Evolutionary conservation across 2,888 invertebrate species (phyloP), one percentile per base, ranked within the genome.

Genomic region (Aethes cnicana): DNA sequence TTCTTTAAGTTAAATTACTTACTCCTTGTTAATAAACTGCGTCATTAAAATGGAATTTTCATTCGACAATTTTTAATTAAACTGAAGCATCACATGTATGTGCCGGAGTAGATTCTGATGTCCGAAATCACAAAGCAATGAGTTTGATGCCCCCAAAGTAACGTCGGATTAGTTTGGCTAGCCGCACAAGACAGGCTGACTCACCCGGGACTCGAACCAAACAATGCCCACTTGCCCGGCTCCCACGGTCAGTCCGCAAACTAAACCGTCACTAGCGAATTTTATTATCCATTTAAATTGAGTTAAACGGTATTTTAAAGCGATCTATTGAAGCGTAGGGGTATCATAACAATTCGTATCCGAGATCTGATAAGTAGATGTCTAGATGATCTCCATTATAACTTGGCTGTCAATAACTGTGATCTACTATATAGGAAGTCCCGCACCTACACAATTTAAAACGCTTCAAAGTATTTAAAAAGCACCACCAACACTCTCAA

Each of bases 161-260:
- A 67, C 67, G 65, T 65, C 66, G 72, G 73, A 77, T 75, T 72
- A 75, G 75, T 77, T 72, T 71, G 68, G 70, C 66, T 56, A 46
- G 39, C 32, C 52, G 17, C 37, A 43, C 46, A 46, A 35, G 35
- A 57, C 53, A 8, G 61, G 74, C 74, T 77, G 77, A 77, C 69
- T 78, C 77, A 78, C 66, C 55, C 54, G 25, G 46, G 39, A 39
- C 36, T 48, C 47, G 25, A 48, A 41, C 47, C 50, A 44, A 50
- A 50, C 50, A 50, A 50, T 50, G 11, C 43, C 36, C 50, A 37
- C 43, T 44, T 9, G 6, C 21, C 47, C 32, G 18, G 48, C 21
- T 50, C 50, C 37, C 43, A 44, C 50, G 50, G 46, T 12, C 25
- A 39, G 23, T 28, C 30, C 12, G 33, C 48, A 12, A 21, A 20